Conservation (phyloP, 2,888 invertebrate species). For the Pollenia griseotomentosa region DNA sequence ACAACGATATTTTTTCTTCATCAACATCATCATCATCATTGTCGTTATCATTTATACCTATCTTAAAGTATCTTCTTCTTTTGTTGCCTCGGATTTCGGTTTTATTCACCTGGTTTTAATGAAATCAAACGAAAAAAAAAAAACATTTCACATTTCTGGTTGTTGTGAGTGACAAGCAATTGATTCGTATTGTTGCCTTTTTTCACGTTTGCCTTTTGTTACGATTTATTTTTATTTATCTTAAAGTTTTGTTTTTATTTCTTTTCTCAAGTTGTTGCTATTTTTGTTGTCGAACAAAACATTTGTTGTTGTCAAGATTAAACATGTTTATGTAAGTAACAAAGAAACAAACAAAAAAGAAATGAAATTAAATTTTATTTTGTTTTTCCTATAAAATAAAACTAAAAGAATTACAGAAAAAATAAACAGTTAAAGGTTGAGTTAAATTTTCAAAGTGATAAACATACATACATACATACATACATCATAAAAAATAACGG, state of each 20-base stretch:
- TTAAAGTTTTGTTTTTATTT: background rate
- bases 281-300: background rate
- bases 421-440: too few species aligned
- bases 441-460: too few species aligned
- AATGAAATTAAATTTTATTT: background rate
- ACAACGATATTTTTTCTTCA: too few species aligned
- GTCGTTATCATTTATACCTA: too few species aligned
- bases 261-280: background rate
- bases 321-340: background rate
- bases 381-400: background rate
- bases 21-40: too few species aligned
- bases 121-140: background rate
- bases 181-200: conserved; percentile 9
- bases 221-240: background rate
- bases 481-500: too few species aligned
- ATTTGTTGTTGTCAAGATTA: background rate
- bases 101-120: conserved; percentile 6
- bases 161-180: conserved; percentile 20
- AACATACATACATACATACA: too few species aligned
- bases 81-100: background rate
- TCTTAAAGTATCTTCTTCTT: background rate
- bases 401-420: background rate
- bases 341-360: background rate
- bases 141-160: background rate
- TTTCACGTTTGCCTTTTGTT: background rate